Evolutionary conservation across 2,888 invertebrate species (phyloP), one percentile per base, ranked within the genome.

Genomic region (Icerya purchasi): DNA sequence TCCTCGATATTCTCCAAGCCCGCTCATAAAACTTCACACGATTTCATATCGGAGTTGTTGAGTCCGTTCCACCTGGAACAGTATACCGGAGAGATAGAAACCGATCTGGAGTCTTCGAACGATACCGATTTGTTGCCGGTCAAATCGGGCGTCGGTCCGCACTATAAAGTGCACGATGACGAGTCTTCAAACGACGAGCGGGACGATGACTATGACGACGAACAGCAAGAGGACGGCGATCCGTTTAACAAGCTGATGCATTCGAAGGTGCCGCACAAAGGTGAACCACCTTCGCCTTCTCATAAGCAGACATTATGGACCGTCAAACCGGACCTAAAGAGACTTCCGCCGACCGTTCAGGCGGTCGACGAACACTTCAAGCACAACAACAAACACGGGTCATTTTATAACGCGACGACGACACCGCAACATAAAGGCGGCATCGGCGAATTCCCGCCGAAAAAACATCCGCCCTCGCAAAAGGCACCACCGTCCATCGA

Each of bases 1-100:
- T 60, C 54, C 23, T 57, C 54, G 51, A 60, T 61, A 57, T 36
- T 20, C 19, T 25, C 54, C 57, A 23, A 59, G 53, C 54, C 57
- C 21, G 21, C 57, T 54, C 61, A 53, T 3, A 50, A 61, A 59
- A 53, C 59, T 36, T 22, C 57, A 36, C 54, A 64, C 53, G 55
- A 61, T 22, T 36, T 63, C 14, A 54, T 64, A 14, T 61, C 62
- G 2, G 61, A 63, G 24, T 54, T 62, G 25, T 57, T 64, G 10
- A 36, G 60, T 22, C 64, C 64, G 8, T 64, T 64, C 56, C 61
- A 64, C 53, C 56, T 63, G 50, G 60, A 63, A 22, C 57, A 61
- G 57, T 57, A 61, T 24, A 61, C 60, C 1, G 36, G 25, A 10
- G 58, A 61, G 10, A 61, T 61, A 2, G 58, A 61, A 22, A 58